Evolutionary conservation across 2,797 vertebrate species (phyloP).

Genomic region (Urophycis tenuis): DNA sequence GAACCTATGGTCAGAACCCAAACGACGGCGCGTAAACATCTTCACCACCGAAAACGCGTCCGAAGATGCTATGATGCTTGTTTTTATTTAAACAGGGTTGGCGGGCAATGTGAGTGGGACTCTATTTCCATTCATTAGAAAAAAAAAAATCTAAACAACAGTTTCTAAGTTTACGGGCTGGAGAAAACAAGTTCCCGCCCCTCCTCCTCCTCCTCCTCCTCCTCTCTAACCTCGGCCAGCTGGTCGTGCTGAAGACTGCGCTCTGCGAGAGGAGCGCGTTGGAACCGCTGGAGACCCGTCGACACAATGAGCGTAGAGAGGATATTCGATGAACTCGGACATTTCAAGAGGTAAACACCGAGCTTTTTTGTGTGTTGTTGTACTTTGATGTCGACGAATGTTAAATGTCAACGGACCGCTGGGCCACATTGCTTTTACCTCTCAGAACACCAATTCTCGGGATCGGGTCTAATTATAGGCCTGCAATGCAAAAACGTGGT

Average conservation of each 20-base stretch:
- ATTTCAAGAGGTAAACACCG: slow-evolving; percentile 68
- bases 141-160: not conserved
- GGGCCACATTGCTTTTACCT: not conserved
- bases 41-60: too few species aligned
- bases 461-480: not conserved
- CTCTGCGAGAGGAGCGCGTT: slow-evolving; percentile 23
- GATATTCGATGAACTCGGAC: slow-evolving; percentile 73
- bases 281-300: not conserved
- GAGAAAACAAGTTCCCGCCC: too few species aligned
- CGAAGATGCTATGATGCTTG: too few species aligned
- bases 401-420: not conserved
- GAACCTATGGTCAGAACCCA: too few species aligned
- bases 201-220: too few species aligned
- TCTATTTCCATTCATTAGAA: too few species aligned
- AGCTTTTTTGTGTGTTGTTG: not conserved
- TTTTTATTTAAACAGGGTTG: too few species aligned
- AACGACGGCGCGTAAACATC: too few species aligned
- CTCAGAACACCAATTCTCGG: not conserved
- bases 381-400: not conserved
- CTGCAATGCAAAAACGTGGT: not conserved
- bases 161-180: too few species aligned
- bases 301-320: slow-evolving; percentile 63
- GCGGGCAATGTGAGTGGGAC: too few species aligned
- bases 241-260: too few species aligned
- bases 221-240: too few species aligned